Evolutionary conservation across 2,113 vertebrate genomes (phyloP).

Genomic region (Amblyornis subalaris): DNA sequence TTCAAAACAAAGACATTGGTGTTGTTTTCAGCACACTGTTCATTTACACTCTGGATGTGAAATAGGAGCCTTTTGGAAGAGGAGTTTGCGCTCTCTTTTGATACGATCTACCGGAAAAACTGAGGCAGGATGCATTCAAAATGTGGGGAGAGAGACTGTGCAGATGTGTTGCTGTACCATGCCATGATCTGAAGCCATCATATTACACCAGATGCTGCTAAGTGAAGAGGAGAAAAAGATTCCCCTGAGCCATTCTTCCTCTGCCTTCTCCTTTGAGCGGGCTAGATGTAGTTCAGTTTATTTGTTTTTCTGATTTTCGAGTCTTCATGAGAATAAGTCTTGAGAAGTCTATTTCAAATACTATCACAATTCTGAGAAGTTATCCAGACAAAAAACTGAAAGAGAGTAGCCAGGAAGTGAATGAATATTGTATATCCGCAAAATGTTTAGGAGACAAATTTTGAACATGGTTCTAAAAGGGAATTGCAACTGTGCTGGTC

Average conservation of each 20-base stretch:
- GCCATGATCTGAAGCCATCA: constrained; percentile 11
- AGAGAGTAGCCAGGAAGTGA: constrained; percentile 1
- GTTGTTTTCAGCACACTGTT: constrained; percentile 47
- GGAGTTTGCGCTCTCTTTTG: constrained; percentile 50
- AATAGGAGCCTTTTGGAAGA: constrained; percentile 50
- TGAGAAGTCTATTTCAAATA: constrained; percentile 37
- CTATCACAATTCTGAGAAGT: constrained; percentile 45
- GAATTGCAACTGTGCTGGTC: constrained; percentile 41
- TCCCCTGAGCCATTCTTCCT: constrained; percentile 31
- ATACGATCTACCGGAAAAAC: background rate
- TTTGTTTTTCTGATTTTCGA: background rate
- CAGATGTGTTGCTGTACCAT: background rate
- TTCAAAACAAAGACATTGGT: constrained; percentile 75
- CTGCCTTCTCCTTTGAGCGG: background rate
- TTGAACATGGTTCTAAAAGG: constrained; percentile 28
- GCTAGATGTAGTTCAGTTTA: background rate
- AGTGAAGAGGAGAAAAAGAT: background rate
- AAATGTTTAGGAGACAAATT: constrained; percentile 51
- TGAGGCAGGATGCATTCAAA: background rate
- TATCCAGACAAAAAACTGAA: constrained; percentile 17
- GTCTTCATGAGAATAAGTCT: constrained; percentile 31
- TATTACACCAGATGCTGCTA: constrained; percentile 15
- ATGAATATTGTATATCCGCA: constrained; percentile 46
- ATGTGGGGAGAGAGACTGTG: background rate
- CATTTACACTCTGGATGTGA: constrained; percentile 48